Evolutionary conservation across 1,140 invertebrate genomes (phyloP).

Genomic region (Heliconius hermathena): DNA sequence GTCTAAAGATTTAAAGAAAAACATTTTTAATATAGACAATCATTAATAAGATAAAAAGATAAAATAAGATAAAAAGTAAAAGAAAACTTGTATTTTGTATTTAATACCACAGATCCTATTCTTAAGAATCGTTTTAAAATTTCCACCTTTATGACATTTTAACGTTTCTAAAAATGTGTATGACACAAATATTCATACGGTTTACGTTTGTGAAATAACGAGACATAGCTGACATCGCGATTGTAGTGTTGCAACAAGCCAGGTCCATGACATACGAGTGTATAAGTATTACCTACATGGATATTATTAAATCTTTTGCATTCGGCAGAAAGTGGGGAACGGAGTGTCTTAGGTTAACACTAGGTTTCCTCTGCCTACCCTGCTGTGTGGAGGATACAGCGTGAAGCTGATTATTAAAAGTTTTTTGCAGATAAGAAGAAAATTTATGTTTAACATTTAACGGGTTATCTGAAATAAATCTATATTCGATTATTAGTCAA

Average conservation of each 20-base stretch:
- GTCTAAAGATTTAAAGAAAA: too few species aligned
- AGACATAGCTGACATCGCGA: background rate
- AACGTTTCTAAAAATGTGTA: background rate
- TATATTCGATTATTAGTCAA: background rate
- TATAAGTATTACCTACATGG: background rate
- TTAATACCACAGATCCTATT: too few species aligned
- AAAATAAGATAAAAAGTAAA: too few species aligned
- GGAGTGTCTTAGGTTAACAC: too few species aligned
- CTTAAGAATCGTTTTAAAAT: too few species aligned
- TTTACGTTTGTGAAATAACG: background rate
- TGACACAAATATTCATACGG: background rate
- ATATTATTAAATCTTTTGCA: background rate
- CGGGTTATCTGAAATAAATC: background rate
- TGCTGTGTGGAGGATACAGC: too few species aligned
- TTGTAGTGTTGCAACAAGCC: background rate
- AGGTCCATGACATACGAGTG: constrained; percentile 40
- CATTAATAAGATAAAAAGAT: too few species aligned
- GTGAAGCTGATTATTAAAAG: too few species aligned
- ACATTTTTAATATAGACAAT: too few species aligned
- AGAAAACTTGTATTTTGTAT: too few species aligned
- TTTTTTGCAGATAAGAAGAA: background rate
- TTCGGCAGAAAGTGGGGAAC: too few species aligned
- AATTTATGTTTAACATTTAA: background rate
- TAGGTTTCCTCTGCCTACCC: too few species aligned
- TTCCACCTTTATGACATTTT: background rate